These are phyloP conservation scores for Octomys mimax DNA, from an alignment of 2,797 vertebrate species.

Conservation along the genomic window DNA sequence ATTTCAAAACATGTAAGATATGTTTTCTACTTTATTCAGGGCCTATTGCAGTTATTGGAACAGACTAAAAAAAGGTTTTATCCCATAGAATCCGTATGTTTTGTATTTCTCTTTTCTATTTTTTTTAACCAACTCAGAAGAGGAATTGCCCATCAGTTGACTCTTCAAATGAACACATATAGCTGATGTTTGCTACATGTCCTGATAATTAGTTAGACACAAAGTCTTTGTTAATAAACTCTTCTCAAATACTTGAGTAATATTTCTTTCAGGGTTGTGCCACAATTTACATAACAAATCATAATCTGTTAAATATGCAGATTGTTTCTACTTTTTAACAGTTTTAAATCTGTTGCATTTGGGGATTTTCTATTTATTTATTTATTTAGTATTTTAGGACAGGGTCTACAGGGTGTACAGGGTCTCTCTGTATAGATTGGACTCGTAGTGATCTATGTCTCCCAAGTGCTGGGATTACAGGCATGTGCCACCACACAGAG, in stretches of 20 bases:
- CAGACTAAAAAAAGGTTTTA: neutral
- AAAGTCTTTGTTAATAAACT: neutral
- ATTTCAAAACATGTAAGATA: neutral
- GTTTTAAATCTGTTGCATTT: neutral
- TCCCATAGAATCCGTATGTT: neutral
- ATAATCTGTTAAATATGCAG: neutral
- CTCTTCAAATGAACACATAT: neutral
- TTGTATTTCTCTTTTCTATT: constrained; percentile 1
- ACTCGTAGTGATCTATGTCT: too few relatives aligned
- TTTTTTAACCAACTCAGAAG: neutral
- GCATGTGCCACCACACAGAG: too few relatives aligned
- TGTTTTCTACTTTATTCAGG: neutral
- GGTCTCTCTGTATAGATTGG: too few relatives aligned
- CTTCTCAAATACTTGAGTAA: constrained; percentile 11
- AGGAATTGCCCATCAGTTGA: neutral
- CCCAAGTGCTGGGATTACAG: too few relatives aligned
- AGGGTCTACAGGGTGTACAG: too few relatives aligned
- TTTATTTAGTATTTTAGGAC: too few relatives aligned
- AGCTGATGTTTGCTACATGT: neutral
- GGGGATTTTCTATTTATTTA: neutral
- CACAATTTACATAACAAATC: neutral
- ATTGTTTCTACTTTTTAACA: neutral
- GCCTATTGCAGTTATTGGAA: neutral
- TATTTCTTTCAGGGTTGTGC: neutral
- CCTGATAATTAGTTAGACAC: neutral